Conservation (phyloP, 2,888 invertebrate genomes). For the Oscheius sp. region DNA sequence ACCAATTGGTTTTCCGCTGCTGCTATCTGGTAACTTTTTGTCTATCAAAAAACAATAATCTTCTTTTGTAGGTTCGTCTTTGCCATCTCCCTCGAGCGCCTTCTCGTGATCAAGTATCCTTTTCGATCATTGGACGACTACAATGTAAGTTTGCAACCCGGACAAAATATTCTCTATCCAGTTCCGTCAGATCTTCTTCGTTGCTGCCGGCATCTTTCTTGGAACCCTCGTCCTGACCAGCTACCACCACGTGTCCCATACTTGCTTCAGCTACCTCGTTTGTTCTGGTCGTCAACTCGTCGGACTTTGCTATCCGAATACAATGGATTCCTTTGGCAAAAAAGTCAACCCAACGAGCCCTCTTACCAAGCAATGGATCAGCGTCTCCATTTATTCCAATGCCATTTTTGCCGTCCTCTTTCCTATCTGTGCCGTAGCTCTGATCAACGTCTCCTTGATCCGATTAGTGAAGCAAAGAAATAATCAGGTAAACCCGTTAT, state of each 20-base stretch:
- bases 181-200: constrained; percentile 47
- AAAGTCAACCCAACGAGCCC: constrained; percentile 47
- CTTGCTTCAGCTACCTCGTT: constrained; percentile 46
- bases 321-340: constrained; percentile 43
- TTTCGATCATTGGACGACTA: constrained; percentile 58
- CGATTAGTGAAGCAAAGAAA: constrained; percentile 55
- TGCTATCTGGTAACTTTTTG: constrained; percentile 55
- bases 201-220: constrained; percentile 46
- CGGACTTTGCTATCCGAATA: constrained; percentile 51
- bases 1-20: constrained; percentile 65
- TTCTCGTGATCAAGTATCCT: constrained; percentile 63
- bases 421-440: constrained; percentile 55
- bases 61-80: constrained; percentile 55
- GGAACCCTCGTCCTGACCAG: constrained; percentile 51
- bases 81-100: constrained; percentile 61
- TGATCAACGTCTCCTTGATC: constrained; percentile 56
- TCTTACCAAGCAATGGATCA: constrained; percentile 43
- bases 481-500: constrained; percentile 41
- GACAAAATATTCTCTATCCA: constrained; percentile 32
- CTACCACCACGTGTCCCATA: constrained; percentile 56
- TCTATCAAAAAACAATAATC: not conserved
- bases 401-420: constrained; percentile 52
- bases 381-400: constrained; percentile 38
- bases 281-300: constrained; percentile 53
- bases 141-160: constrained; percentile 44